Evolutionary conservation across 1,140 invertebrate species (phyloP).

Genomic region (Drosophila varians): DNA sequence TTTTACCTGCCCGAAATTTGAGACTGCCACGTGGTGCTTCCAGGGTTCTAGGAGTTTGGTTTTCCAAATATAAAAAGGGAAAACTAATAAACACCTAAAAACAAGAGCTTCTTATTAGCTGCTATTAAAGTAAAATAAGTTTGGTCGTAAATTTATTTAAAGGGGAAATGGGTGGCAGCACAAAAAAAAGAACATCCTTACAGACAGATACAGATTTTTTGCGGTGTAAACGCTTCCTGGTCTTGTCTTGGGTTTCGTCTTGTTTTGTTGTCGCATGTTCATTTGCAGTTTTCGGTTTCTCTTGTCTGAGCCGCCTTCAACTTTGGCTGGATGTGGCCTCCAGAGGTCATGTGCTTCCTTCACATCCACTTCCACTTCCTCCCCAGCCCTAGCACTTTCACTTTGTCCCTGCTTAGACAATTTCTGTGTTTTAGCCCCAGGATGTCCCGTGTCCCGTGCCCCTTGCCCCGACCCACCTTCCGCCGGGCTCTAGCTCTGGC

Average conservation of each 20-base stretch:
- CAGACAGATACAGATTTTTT: no score
- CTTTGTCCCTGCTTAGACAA: constrained; percentile 67
- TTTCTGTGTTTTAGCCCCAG: constrained; percentile 42
- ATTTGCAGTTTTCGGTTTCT: constrained; percentile 61
- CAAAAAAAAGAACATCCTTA: no score
- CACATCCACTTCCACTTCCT: not conserved
- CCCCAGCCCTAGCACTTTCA: constrained; percentile 55
- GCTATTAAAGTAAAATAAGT: no score
- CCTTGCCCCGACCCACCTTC: not conserved
- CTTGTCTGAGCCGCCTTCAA: constrained; percentile 47
- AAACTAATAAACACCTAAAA: not conserved
- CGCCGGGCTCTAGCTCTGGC: constrained; percentile 28
- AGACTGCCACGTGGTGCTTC: not conserved
- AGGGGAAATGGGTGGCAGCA: no score
- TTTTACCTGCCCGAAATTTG: constrained; percentile 16
- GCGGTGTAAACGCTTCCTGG: constrained; percentile 25
- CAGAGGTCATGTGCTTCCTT: constrained; percentile 46
- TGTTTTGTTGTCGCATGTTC: constrained; percentile 62
- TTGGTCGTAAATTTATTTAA: no score
- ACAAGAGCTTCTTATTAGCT: no score
- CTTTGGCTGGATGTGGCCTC: constrained; percentile 49
- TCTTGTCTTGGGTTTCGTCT: constrained; percentile 25
- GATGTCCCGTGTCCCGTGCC: constrained; percentile 6
- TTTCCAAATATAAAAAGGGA: not conserved
- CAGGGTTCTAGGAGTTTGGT: not conserved